phyloP scores from a whole-genome alignment of 2,888 invertebrate species.

The Drosophila ezoana region DNA sequence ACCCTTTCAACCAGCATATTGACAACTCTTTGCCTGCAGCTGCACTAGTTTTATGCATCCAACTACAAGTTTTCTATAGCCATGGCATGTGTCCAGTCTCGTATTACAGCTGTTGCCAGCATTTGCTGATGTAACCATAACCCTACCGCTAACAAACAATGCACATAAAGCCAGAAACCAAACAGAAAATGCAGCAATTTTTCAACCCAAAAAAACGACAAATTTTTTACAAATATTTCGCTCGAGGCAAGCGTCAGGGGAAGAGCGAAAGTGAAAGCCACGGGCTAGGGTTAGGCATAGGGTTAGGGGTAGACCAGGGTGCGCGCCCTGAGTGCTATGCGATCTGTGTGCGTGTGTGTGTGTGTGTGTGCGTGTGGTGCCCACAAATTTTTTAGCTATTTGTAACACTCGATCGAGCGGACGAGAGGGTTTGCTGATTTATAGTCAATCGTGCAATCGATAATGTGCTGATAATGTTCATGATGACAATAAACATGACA shows the following conservation, averaged over 20 bases:
- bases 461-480: conserved; percentile 54
- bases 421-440: conserved; percentile 53
- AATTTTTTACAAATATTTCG: conserved; percentile 61
- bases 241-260: conserved; percentile 4
- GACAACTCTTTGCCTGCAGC: conserved; percentile 36
- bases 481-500: conserved; percentile 47
- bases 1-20: conserved; percentile 31
- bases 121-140: conserved; percentile 24
- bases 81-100: conserved; percentile 27
- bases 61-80: neutral
- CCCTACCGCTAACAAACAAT: conserved; percentile 32
- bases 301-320: conserved; percentile 47
- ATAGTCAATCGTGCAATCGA: conserved; percentile 59
- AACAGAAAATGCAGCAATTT: conserved; percentile 24
- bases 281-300: conserved; percentile 40
- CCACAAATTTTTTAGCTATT: conserved; percentile 76
- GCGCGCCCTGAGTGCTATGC: conserved; percentile 17
- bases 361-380: conserved; percentile 39
- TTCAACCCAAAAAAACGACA: conserved; percentile 47
- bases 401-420: conserved; percentile 67
- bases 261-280: conserved; percentile 51
- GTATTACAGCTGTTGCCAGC: conserved; percentile 46
- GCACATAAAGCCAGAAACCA: conserved; percentile 23
- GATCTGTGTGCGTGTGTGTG: conserved; percentile 30
- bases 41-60: conserved; percentile 19